Evolutionary conservation across 2,113 vertebrate genomes (phyloP), one percentile per base, ranked within the genome.

Genomic region (Potamarius usumacintae): DNA sequence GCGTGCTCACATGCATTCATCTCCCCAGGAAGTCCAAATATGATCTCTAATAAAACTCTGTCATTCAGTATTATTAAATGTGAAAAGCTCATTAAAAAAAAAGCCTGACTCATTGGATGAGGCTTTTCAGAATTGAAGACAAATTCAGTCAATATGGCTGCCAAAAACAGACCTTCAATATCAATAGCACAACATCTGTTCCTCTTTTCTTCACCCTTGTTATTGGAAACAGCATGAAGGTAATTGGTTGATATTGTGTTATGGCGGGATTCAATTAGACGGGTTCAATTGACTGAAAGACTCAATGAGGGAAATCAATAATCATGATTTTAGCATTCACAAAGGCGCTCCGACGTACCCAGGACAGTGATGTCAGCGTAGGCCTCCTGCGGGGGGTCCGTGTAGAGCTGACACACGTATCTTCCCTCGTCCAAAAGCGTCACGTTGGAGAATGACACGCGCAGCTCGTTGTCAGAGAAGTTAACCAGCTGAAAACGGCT

Each of bases 401-500:
- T 99, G 96, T 99, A 99, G 91, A 99, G 97, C 94, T 99, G 98
- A 95, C 98, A 99, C 90, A 99, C 98, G 83, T 99, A 99, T 91
- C 96, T 95, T 85, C 98, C 98, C 90, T 99, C 98, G 17, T 99
- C 98, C 80, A 97, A 97, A 90, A 99, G 95, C 55, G 98, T 99
- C 94, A 99, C 98, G 20, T 99, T 99, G n/a, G 98, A 99, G 95
- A 99, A 91, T 6, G 98, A 99, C 89, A 99, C 98, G 62, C 96
- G 96, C 86, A 99, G 96, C 94, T 99, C 98, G 60, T 98, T 99
- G 97, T 98, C 99, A 84, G 98, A 98, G 96, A 99, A 99, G 96
- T 99, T 99, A 94, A 99, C 97, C 96, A 99, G 94, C 97, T 99
- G 98, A 95, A 99, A 99, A 91, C 98, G 96, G 95, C 97, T 97